Evolutionary conservation across 2,888 invertebrate species (phyloP).

Genomic region (Amiota minor): DNA sequence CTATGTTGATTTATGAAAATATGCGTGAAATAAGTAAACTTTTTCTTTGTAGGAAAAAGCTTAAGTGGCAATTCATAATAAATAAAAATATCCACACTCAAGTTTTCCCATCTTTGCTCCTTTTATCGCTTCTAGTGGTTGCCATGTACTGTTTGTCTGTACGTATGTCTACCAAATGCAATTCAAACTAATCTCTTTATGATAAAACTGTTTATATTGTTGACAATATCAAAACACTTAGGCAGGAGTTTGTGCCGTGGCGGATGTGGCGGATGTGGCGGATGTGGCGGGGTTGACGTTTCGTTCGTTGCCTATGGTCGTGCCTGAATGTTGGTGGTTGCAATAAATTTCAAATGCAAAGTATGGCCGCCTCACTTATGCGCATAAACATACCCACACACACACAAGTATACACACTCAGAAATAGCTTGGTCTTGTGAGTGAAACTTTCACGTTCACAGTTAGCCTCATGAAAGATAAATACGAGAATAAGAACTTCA

Average conservation of each 20-base stretch:
- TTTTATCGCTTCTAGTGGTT: background rate
- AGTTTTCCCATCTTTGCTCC: background rate
- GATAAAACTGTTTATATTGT: slow-evolving; percentile 63
- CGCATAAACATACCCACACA: background rate
- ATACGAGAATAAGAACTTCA: slow-evolving; percentile 63
- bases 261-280: slow-evolving; percentile 11
- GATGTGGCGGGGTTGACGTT: slow-evolving; percentile 22
- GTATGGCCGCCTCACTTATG: slow-evolving; percentile 34
- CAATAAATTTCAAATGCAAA: slow-evolving; percentile 59
- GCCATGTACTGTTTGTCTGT: background rate
- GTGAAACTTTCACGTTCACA: slow-evolving; percentile 49
- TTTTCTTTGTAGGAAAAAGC: background rate
- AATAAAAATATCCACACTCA: slow-evolving; percentile 21
- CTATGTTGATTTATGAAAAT: slow-evolving; percentile 31
- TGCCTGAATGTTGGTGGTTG: slow-evolving; percentile 42
- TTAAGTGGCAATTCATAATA: slow-evolving; percentile 27
- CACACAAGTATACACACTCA: background rate
- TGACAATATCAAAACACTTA: slow-evolving; percentile 56
- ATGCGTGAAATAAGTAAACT: slow-evolving; percentile 28
- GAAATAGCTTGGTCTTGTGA: background rate
- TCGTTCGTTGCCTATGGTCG: slow-evolving; percentile 5
- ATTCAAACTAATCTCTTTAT: slow-evolving; percentile 61
- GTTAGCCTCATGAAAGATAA: slow-evolving; percentile 62
- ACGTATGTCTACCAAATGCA: background rate
- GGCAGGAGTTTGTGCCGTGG: slow-evolving; percentile 29